Conservation (phyloP, 2,113 vertebrate species). For the Campylomormyrus numenius region DNA sequence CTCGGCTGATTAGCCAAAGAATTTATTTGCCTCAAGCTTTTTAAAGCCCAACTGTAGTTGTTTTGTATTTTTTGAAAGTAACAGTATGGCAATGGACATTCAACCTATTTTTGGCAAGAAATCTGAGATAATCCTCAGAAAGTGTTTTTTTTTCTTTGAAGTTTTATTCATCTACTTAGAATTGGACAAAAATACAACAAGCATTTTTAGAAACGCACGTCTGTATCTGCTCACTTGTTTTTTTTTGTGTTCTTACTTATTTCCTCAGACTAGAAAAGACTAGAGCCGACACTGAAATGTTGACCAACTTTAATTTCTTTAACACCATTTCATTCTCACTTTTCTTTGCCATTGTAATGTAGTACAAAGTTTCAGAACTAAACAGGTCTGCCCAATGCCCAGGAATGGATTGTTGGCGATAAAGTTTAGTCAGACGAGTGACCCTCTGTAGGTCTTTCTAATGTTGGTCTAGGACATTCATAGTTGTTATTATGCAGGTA, state of each 20-base stretch:
- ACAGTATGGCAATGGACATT: neutral
- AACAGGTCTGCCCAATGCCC: neutral
- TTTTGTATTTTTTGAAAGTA: constrained; percentile 33
- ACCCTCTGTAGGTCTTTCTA: neutral
- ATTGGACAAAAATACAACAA: neutral
- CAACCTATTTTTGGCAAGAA: neutral
- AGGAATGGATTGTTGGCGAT: neutral
- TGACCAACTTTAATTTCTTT: neutral
- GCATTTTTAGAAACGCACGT: neutral
- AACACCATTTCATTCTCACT: neutral
- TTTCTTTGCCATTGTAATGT: neutral
- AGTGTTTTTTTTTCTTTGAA: neutral
- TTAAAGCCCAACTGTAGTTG: constrained; percentile 28
- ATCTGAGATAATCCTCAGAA: neutral
- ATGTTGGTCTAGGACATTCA: neutral
- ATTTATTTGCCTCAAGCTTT: constrained; percentile 22
- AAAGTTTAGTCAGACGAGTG: neutral
- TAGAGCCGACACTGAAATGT: neutral
- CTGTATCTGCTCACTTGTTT: neutral
- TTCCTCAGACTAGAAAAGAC: neutral
- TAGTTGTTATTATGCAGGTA: neutral
- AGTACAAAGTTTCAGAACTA: neutral
- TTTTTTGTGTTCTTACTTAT: too few relatives aligned
- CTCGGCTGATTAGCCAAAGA: constrained; percentile 33
- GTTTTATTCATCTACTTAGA: neutral